Percentiles rank a stretch among this genome's conserved stretches.
phyloP scores from a whole-genome alignment of 2,797 vertebrate genomes.

The Mormyrops boulengeri region DNA sequence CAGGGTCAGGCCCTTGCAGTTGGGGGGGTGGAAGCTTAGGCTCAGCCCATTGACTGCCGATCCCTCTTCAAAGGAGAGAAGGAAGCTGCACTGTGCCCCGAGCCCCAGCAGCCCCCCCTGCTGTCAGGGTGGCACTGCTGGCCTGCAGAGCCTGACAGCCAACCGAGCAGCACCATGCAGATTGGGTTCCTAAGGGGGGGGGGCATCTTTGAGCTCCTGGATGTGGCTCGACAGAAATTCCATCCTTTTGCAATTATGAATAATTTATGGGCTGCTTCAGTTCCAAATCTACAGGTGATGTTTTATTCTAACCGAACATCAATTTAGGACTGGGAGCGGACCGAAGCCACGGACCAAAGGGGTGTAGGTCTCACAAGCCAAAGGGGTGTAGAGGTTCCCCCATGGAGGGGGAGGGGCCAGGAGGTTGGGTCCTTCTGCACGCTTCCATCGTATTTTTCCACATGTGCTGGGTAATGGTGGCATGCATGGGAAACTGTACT shows the following conservation, averaged over 20 bases:
- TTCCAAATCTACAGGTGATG: neutral
- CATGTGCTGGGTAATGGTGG: neutral
- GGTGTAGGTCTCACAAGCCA: neutral
- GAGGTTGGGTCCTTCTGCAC: neutral
- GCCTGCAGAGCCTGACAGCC: conserved; percentile 19
- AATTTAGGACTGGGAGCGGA: neutral
- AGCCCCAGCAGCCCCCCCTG: no score
- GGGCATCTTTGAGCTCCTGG: conserved; percentile 12
- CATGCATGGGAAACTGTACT: neutral
- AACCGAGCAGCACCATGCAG: neutral
- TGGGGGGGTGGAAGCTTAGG: neutral
- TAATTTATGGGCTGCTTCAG: neutral
- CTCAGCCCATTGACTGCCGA: neutral
- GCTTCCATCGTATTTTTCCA: neutral
- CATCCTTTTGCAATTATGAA: neutral
- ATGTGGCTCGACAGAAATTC: neutral
- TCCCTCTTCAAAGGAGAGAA: neutral
- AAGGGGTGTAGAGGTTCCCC: neutral
- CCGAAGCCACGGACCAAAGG: neutral
- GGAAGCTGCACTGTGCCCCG: neutral
- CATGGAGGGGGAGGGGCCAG: neutral
- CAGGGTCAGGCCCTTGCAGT: neutral
- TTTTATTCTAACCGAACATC: neutral
- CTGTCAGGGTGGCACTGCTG: neutral
- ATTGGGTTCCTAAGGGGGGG: neutral